Base-by-base conservation (phyloP, 2,888 invertebrate species). In the Ornithoptera alexandrae region DNA sequence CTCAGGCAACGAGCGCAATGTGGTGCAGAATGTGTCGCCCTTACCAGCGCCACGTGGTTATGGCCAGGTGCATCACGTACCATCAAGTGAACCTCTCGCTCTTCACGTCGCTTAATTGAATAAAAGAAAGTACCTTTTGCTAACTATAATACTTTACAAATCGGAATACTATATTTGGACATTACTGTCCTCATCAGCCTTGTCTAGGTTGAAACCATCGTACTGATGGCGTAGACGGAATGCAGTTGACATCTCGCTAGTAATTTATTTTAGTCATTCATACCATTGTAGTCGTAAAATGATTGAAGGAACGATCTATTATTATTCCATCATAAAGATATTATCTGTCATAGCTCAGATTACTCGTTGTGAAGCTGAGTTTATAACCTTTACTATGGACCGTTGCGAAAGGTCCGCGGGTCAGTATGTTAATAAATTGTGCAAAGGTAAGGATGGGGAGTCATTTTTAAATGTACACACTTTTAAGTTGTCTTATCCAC, bases 401-500 rank as follows among this genome's bases (percentile, higher is more conserved):
- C 64, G 53, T 70, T 57, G 62, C 59, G 53, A 70, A 62, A 58
- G 66, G 57, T 63, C n/a, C 66, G 12, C 58, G 18, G 66, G 66
- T 67, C 58, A 70, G 62, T 67, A 66, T 70, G 70, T 67, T 70
- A 70, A 70, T 67, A 67, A 66, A 65, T 59, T 63, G 46, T 50
- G 62, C 30, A 60, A 62, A 70, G 66, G 36, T 59, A 62, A 10
- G 56, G 36, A 36, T 36, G 57, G 24, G 10, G 3, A 57, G 30
- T 53, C 15, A 39, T 42, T 61, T 58, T 42, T 17, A 56, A 59
- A 7, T 65, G 22, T 42, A 57, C n/a, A 57, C 1, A 20, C 22
- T 57, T 2, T 57, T 22, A 53, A 10, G 39, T 8, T 39, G 39
- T 39, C 10, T 30, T 30, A 30, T 30, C 7, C 39, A 39, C 39